Base-by-base conservation (phyloP, 2,797 vertebrate genomes). In the Schizothorax lantsangensis region DNA sequence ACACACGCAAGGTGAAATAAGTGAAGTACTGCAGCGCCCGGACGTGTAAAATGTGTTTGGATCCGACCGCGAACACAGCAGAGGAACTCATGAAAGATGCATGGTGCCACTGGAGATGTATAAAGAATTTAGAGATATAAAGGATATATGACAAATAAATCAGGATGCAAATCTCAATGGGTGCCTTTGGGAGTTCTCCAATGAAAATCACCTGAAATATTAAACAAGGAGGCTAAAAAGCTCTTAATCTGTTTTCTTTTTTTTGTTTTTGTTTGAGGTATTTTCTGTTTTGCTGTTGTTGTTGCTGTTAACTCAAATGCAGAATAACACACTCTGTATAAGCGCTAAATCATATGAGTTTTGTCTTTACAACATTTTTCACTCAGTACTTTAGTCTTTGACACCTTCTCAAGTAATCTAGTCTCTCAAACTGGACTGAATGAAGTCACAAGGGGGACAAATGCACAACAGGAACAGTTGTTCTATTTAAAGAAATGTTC, bases 141-240 rank as follows among this genome's bases (percentile, higher is more conserved):
- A 96, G 95, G 94, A 96, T 96, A 95, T 94, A 95, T 96, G 95
- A 96, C 95, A 96, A 95, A 95, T 95, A 96, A 95, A 95, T 96
- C 95, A 95, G 93, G 93, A 96, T 96, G 94, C 94, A 95, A 95
- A 96, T 95, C 95, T 95, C 93, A 95, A 92, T 69, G 90, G 92
- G 92, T 91, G 92, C 95, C 94, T 92, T 89, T 93, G 95, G 94
- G 94, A 95, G 91, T 94, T 95, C 93, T 95, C 94, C 93, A 94
- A 93, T 95, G 94, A 95, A 95, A 95, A 95, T 92, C 87, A 69
- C 33, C 87, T 95, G 89, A 95, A 96, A 95, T 93, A 96, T 96
- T 94, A 92, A 96, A 90, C 73, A 90, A 92, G 91, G 92, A 92
- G 93, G 94, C n/a, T n/a, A n/a, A 26, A 92, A 92, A 77, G 83